These are phyloP conservation scores for Pseudomyrmex concolor DNA, from an alignment of 1,140 invertebrate species.

Conservation along the genomic window DNA sequence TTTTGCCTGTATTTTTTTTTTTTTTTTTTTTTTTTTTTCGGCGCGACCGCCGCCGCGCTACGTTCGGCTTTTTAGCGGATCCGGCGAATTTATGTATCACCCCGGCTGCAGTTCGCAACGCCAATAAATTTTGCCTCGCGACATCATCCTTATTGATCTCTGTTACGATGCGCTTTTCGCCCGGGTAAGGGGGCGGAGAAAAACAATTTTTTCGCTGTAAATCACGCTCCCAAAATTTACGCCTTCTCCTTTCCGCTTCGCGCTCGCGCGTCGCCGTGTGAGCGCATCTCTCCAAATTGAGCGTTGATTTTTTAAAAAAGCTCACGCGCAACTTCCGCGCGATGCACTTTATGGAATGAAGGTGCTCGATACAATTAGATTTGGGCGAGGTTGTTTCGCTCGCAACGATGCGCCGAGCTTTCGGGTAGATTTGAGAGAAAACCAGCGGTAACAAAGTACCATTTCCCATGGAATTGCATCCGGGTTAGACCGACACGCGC, in stretches of 20 bases:
- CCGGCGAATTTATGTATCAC: slow-evolving; percentile 48
- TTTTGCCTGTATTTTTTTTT: slow-evolving; percentile 1
- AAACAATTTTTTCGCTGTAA: slow-evolving; percentile 2
- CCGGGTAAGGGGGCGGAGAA: neutral
- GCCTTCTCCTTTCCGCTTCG: too few relatives aligned
- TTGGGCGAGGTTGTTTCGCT: neutral
- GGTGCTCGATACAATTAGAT: slow-evolving; percentile 24
- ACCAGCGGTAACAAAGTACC: slow-evolving; percentile 25
- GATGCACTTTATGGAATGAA: slow-evolving; percentile 1
- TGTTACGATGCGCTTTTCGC: slow-evolving; percentile 34
- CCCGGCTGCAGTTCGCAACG: neutral
- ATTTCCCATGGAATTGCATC: slow-evolving; percentile 40
- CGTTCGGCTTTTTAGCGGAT: neutral
- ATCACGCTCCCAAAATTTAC: too few relatives aligned
- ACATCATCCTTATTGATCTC: slow-evolving; percentile 49
- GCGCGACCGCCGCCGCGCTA: neutral
- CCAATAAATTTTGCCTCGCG: slow-evolving; percentile 50
- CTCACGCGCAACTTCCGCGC: neutral
- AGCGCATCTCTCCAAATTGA: too few relatives aligned
- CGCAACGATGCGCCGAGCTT: neutral
- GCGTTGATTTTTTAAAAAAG: neutral
- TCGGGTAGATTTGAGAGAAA: neutral
- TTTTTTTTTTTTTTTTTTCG: too few relatives aligned
- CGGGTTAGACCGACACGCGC: slow-evolving; percentile 19
- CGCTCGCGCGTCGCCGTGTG: too few relatives aligned